These are phyloP conservation scores for Lepidurus couesii DNA, from an alignment of 1,140 invertebrate species.

Conservation along the genomic window DNA sequence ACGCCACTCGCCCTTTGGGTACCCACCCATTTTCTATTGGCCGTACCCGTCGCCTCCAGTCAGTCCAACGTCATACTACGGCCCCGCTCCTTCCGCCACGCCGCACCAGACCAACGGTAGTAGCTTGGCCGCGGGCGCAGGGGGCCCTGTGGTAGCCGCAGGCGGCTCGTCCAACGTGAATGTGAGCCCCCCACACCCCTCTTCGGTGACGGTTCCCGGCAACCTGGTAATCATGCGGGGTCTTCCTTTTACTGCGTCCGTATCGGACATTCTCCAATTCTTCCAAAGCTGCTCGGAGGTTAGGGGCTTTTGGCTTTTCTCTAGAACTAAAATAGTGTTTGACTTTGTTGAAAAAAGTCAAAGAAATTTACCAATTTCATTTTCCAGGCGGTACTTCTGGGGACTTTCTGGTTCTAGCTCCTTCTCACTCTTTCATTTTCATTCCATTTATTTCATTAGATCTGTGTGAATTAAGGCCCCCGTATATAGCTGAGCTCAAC, in stretches of 20 bases:
- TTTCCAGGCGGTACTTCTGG: no score
- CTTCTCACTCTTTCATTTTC: no score
- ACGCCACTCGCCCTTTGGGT: constrained; percentile 47
- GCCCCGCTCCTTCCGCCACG: constrained; percentile 49
- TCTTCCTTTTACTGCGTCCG: constrained; percentile 45
- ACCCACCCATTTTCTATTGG: constrained; percentile 69
- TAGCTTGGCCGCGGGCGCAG: constrained; percentile 41
- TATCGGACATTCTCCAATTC: constrained; percentile 48
- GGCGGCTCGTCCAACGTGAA: constrained; percentile 26
- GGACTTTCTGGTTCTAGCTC: no score
- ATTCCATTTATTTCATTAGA: no score
- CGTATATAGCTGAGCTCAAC: no score
- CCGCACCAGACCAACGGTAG: constrained; percentile 42
- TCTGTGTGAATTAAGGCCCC: no score
- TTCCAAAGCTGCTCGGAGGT: constrained; percentile 50
- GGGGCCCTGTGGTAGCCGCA: constrained; percentile 26
- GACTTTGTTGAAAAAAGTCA: neutral
- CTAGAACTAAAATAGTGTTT: constrained; percentile 1
- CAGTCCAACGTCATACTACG: constrained; percentile 76
- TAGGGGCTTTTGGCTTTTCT: constrained; percentile 38
- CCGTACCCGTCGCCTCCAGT: constrained; percentile 86
- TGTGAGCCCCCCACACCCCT: neutral
- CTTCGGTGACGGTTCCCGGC: constrained; percentile 32
- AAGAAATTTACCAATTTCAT: no score
- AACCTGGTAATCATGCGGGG: constrained; percentile 50